Evolutionary conservation across 2,113 vertebrate genomes (phyloP).

Genomic region (Euleptes europaea): DNA sequence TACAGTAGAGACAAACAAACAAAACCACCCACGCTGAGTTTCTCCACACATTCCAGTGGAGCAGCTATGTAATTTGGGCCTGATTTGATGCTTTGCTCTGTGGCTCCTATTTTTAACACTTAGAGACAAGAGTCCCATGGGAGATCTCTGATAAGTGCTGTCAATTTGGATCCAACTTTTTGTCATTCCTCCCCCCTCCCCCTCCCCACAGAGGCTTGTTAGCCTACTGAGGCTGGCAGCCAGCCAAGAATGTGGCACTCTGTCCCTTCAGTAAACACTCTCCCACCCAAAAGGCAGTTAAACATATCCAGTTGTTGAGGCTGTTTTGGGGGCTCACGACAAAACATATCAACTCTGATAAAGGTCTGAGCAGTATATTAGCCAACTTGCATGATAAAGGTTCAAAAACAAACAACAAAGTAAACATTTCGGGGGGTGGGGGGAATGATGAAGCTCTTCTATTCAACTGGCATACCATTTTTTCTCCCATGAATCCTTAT

Average conservation of each 20-base stretch:
- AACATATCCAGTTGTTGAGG: neutral
- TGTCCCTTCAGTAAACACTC: neutral
- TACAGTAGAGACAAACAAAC: neutral
- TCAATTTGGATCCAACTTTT: conserved; percentile 29
- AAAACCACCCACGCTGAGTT: conserved; percentile 23
- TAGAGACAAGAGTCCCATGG: conserved; percentile 17
- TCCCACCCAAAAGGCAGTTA: conserved; percentile 38
- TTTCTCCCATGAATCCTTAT: neutral
- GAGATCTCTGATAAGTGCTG: conserved; percentile 44
- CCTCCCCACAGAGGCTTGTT: conserved; percentile 30
- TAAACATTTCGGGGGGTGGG: neutral
- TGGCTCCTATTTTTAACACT: conserved; percentile 33
- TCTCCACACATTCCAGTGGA: neutral
- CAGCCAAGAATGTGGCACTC: conserved; percentile 10
- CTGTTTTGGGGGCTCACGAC: neutral
- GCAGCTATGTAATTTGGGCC: conserved; percentile 46
- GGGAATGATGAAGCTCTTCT: neutral
- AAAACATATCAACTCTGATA: neutral
- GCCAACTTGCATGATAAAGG: neutral
- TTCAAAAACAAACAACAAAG: neutral
- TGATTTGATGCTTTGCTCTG: conserved; percentile 23
- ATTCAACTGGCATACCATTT: neutral
- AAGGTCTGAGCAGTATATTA: neutral
- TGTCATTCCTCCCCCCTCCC: conserved; percentile 11
- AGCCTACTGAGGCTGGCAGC: conserved; percentile 7